Conservation (phyloP, 2,797 vertebrate genomes). For the Gobio occitaniae region DNA sequence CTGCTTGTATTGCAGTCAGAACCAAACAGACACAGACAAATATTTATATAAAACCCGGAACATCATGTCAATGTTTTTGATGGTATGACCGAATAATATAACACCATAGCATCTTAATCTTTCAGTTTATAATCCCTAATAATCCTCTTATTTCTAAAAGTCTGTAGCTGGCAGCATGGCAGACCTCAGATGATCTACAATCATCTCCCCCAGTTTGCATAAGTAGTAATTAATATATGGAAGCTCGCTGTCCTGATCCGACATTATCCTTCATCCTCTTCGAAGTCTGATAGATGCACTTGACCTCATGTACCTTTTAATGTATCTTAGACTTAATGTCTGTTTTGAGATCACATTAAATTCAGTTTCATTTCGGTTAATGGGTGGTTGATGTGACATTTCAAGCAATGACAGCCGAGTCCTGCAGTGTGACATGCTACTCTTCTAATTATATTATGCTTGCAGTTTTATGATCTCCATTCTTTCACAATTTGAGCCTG, state of each 20-base stretch:
- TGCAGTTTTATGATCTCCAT: no score
- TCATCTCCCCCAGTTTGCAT: constrained; percentile 26
- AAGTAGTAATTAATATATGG: constrained; percentile 44
- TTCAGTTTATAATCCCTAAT: constrained; percentile 39
- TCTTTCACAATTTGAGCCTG: no score
- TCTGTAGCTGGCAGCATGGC: constrained; percentile 10
- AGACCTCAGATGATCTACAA: constrained; percentile 9
- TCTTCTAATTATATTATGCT: not conserved
- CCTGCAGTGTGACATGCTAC: not conserved
- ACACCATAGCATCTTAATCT: constrained; percentile 43
- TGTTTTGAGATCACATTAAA: not conserved
- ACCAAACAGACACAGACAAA: constrained; percentile 9
- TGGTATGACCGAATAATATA: constrained; percentile 23
- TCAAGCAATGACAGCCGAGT: not conserved
- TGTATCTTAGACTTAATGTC: not conserved
- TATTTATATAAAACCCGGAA: constrained; percentile 7
- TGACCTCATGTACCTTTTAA: constrained; percentile 1
- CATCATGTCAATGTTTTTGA: constrained; percentile 31
- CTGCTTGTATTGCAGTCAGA: not conserved
- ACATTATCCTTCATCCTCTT: constrained; percentile 18
- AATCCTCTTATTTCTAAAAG: constrained; percentile 48
- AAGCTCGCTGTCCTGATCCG: not conserved
- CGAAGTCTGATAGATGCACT: not conserved
- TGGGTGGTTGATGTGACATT: not conserved
- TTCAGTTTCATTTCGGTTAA: not conserved